Percentiles rank a stretch among this genome's conserved stretches.
Conservation (phyloP, 2,888 invertebrate genomes). For the Agrotis ipsilon region DNA sequence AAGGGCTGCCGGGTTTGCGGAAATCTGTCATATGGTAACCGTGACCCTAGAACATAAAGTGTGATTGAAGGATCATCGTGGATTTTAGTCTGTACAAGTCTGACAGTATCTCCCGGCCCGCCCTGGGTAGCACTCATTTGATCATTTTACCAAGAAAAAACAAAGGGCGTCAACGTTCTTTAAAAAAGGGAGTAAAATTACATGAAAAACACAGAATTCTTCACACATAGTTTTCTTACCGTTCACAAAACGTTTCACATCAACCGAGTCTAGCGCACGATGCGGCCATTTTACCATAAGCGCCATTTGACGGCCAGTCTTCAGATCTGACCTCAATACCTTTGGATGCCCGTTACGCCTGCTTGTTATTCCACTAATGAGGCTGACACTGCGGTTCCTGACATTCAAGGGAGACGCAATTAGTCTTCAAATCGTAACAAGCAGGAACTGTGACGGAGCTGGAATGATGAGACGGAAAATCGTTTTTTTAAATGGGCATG, state of each 20-base stretch:
- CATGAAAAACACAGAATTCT: not conserved
- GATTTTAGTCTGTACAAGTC: too few species aligned
- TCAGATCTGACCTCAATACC: constrained; percentile 30
- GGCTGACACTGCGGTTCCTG: constrained; percentile 21
- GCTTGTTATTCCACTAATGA: constrained; percentile 43
- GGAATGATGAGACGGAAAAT: not conserved
- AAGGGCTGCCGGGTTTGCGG: too few species aligned
- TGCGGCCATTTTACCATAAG: not conserved
- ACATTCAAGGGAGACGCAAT: constrained; percentile 33
- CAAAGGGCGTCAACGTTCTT: too few species aligned
- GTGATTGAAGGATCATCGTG: too few species aligned
- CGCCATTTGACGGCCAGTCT: constrained; percentile 3
- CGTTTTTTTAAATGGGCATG: not conserved
- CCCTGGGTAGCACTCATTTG: too few species aligned
- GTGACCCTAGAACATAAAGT: too few species aligned
- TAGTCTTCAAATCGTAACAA: constrained; percentile 19
- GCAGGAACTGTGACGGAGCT: not conserved
- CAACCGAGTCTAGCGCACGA: not conserved
- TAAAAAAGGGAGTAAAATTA: too few species aligned
- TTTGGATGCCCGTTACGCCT: not conserved
- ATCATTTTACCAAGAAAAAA: too few species aligned
- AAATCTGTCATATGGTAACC: too few species aligned
- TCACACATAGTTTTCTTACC: not conserved
- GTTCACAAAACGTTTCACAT: not conserved
- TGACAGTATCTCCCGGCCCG: too few species aligned